Conservation (phyloP, 2,888 invertebrate species). For the Lampropteryx suffumata region DNA sequence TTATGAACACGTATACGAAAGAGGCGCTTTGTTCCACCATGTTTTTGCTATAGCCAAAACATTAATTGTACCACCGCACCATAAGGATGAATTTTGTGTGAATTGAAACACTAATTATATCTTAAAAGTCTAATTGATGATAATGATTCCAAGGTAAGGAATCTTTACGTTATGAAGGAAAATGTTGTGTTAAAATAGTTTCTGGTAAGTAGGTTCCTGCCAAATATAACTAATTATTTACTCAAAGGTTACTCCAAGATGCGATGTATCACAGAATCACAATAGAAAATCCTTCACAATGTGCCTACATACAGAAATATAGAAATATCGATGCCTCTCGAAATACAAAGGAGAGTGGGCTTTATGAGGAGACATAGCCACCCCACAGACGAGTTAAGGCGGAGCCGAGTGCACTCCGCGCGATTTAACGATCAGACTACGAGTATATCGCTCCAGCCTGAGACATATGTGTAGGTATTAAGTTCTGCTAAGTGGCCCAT, state of each 20-base stretch:
- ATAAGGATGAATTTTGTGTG: too few species aligned
- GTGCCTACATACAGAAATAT: conserved; percentile 7
- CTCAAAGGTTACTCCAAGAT: not conserved
- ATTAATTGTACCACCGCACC: too few species aligned
- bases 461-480: not conserved
- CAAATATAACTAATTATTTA: not conserved
- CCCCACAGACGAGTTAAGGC: conserved; percentile 44
- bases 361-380: conserved; percentile 36
- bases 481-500: not conserved
- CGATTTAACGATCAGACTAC: conserved; percentile 57
- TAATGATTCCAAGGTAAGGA: too few species aligned
- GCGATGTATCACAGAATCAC: not conserved
- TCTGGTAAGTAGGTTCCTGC: too few species aligned
- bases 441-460: conserved; percentile 29
- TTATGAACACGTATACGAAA: too few species aligned
- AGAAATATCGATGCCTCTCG: conserved; percentile 14
- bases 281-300: conserved; percentile 13
- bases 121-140: too few species aligned
- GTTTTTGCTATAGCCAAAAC: too few species aligned
- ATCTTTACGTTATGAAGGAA: too few species aligned
- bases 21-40: too few species aligned
- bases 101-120: too few species aligned
- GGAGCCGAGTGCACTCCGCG: conserved; percentile 48
- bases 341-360: conserved; percentile 22
- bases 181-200: too few species aligned